Base-by-base conservation (phyloP, 1,140 invertebrate species). In the Aphelinus atriplicis region DNA sequence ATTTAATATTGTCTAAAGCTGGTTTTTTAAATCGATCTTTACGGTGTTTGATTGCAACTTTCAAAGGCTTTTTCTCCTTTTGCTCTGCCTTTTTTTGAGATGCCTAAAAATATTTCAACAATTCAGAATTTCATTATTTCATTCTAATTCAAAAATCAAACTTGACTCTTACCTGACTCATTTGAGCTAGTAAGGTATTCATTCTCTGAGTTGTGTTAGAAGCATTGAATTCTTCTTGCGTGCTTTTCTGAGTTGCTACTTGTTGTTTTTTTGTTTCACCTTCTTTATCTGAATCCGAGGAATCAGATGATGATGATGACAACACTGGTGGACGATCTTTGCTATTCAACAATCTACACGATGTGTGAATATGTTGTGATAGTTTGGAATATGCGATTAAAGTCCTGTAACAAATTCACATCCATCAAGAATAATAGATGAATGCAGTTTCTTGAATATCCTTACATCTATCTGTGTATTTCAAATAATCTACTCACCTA, bases 261-360 rank as follows among this genome's bases (percentile, higher is more conserved):
- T 63, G 61, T 26, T 26, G 26, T 26, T 26, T 50, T 70, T 69
- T 75, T 71, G 47, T 66, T 71, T 81, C 78, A 43, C 68, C 72
- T 68, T 83, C 80, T n/a, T 78, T 81, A 78, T 84, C 82, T 46
- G 81, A 82, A 69, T 80, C 78, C 10, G 80, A 82, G 26, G 82
- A 84, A 62, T 82, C 79, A n/a, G 80, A 79, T 6, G 81, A 81
- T 3, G 81, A 81, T 7, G 80, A 80, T 48, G 74, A 77, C 26
- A 75, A 78, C 45, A 76, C 26, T 63, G 75, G 75, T 47, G 77
- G 79, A 46, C 74, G 80, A 57, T 73, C 75, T 2, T 73, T 68
- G 26, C 26, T 26, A 26, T 26, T 26, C 26, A 26, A 26, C 26
- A 26, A 26, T 26, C 26, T 26, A 26, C 26, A 26, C 26, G 26